phyloP scores from a whole-genome alignment of 2,113 vertebrate species.

The Scytalopus superciliaris region DNA sequence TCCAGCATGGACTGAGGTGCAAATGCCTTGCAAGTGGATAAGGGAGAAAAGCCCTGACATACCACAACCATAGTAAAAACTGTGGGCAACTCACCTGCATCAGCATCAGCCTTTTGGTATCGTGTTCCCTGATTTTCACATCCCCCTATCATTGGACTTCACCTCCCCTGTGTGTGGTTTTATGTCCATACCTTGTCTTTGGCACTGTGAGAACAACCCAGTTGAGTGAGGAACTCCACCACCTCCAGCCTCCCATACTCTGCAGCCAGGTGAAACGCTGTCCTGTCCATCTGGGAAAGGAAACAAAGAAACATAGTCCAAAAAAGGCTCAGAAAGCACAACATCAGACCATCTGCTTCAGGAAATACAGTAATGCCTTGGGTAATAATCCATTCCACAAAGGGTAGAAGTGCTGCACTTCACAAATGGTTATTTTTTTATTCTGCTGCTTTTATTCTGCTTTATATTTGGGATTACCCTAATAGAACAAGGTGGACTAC shows the following conservation, averaged over 20 bases:
- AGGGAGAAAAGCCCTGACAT: neutral
- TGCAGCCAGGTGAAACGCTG: slow-evolving; percentile 83
- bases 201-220: slow-evolving; percentile 77
- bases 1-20: neutral
- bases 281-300: slow-evolving; percentile 74
- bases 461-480: neutral
- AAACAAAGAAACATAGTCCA: neutral
- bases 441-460: neutral
- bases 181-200: slow-evolving; percentile 83
- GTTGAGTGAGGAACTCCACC: slow-evolving; percentile 83
- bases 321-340: neutral
- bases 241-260: slow-evolving; percentile 80
- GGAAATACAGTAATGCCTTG: neutral
- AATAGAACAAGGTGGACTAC: neutral
- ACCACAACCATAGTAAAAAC: neutral
- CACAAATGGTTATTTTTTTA: neutral
- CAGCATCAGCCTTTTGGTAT: neutral
- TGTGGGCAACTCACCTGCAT: neutral
- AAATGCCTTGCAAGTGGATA: neutral
- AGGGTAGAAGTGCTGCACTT: neutral
- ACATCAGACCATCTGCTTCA: neutral
- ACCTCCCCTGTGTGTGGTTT: neutral
- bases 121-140: neutral
- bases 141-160: neutral
- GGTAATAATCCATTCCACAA: neutral